Evolutionary conservation across 1,140 invertebrate genomes (phyloP).

Genomic region (Myzus persicae): DNA sequence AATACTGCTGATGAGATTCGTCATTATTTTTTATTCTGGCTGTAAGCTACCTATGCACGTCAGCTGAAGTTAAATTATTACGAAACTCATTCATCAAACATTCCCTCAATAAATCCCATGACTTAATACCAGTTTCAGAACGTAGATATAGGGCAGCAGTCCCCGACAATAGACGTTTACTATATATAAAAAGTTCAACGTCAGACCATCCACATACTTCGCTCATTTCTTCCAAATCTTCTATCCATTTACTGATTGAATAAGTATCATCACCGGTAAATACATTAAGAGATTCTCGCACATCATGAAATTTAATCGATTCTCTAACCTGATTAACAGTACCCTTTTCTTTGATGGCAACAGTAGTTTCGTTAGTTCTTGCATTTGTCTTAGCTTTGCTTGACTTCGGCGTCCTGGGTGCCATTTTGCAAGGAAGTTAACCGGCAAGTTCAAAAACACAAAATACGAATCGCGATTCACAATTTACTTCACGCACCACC

Average conservation of each 20-base stretch:
- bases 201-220: neutral
- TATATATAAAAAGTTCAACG: neutral
- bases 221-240: neutral
- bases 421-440: too few species aligned
- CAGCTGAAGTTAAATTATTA: neutral
- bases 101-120: neutral
- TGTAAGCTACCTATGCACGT: neutral
- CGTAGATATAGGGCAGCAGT: neutral
- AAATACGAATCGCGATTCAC: too few species aligned
- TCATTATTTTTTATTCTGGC: too few species aligned
- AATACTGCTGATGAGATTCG: neutral
- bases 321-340: neutral
- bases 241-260: neutral
- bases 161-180: neutral
- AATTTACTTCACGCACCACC: too few species aligned
- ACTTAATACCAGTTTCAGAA: neutral
- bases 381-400: too few species aligned
- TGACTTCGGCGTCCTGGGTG: too few species aligned
- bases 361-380: too few species aligned
- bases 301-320: constrained; percentile 3
- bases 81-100: neutral
- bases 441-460: too few species aligned
- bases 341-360: neutral
- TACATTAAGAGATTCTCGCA: neutral
- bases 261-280: neutral